Conservation (phyloP, 2,797 vertebrate species). For the Schizopygopsis malacanthus region DNA sequence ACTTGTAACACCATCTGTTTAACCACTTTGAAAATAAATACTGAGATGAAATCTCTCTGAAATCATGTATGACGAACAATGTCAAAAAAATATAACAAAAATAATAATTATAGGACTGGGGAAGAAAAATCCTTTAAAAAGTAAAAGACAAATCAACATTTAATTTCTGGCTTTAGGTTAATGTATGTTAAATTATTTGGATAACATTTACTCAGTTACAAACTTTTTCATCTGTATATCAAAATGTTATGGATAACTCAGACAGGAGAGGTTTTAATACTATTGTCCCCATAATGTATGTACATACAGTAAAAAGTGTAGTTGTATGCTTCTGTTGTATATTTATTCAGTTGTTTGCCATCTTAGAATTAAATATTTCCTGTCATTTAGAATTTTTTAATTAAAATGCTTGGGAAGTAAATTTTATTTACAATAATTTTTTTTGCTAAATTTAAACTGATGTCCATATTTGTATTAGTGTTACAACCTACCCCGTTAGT, state of each 20-base stretch:
- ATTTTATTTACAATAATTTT: background rate
- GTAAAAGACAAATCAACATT: background rate
- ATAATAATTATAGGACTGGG: no score
- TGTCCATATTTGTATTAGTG: background rate
- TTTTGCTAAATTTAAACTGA: background rate
- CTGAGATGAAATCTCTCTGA: background rate
- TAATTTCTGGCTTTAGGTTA: no score
- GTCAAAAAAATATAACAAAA: no score
- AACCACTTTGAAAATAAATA: background rate
- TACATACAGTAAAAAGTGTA: background rate
- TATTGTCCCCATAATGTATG: background rate
- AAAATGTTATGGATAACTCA: background rate
- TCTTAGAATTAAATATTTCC: background rate
- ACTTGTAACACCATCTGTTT: background rate
- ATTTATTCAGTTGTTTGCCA: background rate
- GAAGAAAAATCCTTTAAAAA: no score
- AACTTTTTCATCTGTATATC: background rate
- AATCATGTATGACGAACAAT: background rate
- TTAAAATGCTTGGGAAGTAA: background rate
- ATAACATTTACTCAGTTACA: background rate
- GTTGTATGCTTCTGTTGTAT: background rate
- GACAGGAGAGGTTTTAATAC: background rate
- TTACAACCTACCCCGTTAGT: background rate
- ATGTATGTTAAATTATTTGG: background rate
- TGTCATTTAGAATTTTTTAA: background rate